Evolutionary conservation across 2,113 vertebrate genomes (phyloP), one percentile per base, ranked within the genome.

Genomic region (Pseudorhombus dupliciocellatus): DNA sequence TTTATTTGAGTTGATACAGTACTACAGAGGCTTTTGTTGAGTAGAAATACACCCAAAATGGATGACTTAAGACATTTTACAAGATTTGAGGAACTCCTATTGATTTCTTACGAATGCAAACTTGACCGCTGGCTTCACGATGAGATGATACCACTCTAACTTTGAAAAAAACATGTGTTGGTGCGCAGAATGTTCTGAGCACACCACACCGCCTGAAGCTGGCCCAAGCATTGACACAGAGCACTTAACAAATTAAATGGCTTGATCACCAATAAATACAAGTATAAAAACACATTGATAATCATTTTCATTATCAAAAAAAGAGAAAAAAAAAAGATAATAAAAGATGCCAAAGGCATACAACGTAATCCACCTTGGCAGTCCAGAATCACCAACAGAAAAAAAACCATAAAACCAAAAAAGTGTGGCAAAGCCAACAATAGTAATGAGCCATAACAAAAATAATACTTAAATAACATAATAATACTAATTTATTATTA

Each of bases 201-300:
- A 80, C 75, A 74, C 62, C 73, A 81, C 70, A 56, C 74, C 77
- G 63, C 74, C 79, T 60, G 65, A 80, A 84, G 75, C 73, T 80
- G 75, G 79, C 68, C 76, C 40, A 87, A 81, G 66, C 86, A 75
- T 83, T 77, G 77, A 69, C 63, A 79, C 70, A 71, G 75, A 88
- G 79, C 85, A 78, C 61, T 83, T 83, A 64, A 84, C 77, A 84
- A 87, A 71, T 82, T 26, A 90, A 97, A 98, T 96, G 96, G 95
- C 95, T 97, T 97, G 94, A 94, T 95, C 95, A 97, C 94, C 95
- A 98, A 99, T 99, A 98, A 99, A 98, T 98, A 92, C 91, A 96
- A 93, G 85, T 93, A 97, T 95, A 95, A 95, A 95, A 97, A 96
- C 90, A 92, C 92, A 93, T 92, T 93, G 95, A 95, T 96, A 95